These are phyloP conservation scores for Parotocinclus haroldoi DNA, from an alignment of 2,797 vertebrate species.

Conservation along the genomic window DNA sequence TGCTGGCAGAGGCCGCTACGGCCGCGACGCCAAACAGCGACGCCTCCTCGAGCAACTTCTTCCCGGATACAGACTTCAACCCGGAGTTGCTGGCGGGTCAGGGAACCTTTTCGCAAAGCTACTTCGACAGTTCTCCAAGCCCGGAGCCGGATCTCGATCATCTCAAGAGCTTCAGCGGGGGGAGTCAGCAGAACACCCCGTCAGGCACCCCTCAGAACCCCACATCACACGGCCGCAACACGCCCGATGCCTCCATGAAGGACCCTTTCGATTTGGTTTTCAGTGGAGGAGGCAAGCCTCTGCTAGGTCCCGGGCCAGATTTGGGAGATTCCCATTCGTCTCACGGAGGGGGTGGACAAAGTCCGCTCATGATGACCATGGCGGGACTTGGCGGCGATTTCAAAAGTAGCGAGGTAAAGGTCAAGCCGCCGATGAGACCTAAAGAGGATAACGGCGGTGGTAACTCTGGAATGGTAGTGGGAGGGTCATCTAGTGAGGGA, in stretches of 20 bases:
- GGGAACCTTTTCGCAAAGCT: slow-evolving; percentile 82
- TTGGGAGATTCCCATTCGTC: slow-evolving; percentile 74
- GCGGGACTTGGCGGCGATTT: slow-evolving; percentile 66
- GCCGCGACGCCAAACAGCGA: slow-evolving; percentile 91
- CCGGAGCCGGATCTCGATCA: slow-evolving; percentile 91
- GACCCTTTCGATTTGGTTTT: slow-evolving; percentile 92
- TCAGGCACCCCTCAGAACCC: slow-evolving; percentile 78
- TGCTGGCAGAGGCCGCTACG: slow-evolving; percentile 87
- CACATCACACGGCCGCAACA: slow-evolving; percentile 70
- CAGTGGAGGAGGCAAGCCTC: slow-evolving; percentile 76
- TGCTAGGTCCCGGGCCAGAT: slow-evolving; percentile 76
- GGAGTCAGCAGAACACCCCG: slow-evolving; percentile 79
- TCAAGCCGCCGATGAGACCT: slow-evolving; percentile 68
- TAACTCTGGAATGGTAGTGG: slow-evolving; percentile 71
- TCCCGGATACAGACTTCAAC: slow-evolving; percentile 93
- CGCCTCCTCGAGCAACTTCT: slow-evolving; percentile 92
- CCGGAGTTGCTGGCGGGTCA: slow-evolving; percentile 86
- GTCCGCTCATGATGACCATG: slow-evolving; percentile 79
- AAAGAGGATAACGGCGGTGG: slow-evolving; percentile 69
- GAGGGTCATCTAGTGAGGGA: slow-evolving; percentile 72
- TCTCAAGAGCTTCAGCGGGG: slow-evolving; percentile 87
- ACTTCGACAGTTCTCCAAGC: slow-evolving; percentile 93
- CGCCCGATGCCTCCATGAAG: slow-evolving; percentile 73
- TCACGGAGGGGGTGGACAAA: slow-evolving; percentile 82
- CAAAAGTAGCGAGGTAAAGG: slow-evolving; percentile 81